These are phyloP conservation scores for Cryptoblepharus egeriae DNA, from an alignment of 2,797 vertebrate species.

Conservation along the genomic window DNA sequence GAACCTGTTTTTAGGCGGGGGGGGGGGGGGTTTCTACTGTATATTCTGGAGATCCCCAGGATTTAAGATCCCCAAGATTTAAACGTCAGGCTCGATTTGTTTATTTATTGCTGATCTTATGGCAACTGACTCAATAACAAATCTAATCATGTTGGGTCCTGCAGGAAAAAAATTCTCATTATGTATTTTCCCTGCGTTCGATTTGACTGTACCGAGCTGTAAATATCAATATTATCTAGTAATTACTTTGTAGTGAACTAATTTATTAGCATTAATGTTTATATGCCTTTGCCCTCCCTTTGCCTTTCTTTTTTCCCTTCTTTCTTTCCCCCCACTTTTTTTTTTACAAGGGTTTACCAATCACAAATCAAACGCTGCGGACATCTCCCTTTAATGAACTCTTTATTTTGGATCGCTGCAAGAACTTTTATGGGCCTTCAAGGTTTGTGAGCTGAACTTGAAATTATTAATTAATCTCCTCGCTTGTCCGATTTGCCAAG, in stretches of 20 bases:
- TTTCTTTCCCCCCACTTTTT: no score
- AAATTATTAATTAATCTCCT: constrained; percentile 76
- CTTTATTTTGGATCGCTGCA: constrained; percentile 76
- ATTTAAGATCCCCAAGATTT: constrained; percentile 81
- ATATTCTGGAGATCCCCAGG: constrained; percentile 77
- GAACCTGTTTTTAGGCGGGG: constrained; percentile 52
- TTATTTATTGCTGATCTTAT: constrained; percentile 83
- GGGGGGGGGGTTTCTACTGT: constrained; percentile 73
- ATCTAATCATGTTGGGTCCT: constrained; percentile 77
- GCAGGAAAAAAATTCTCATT: constrained; percentile 73
- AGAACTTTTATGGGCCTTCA: constrained; percentile 72
- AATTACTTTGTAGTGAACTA: constrained; percentile 81
- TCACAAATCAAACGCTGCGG: constrained; percentile 78
- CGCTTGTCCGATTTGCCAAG: constrained; percentile 70
- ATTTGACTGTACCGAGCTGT: constrained; percentile 69
- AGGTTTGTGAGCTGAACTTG: constrained; percentile 72
- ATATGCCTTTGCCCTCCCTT: constrained; percentile 61
- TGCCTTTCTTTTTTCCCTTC: neutral
- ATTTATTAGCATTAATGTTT: constrained; percentile 83
- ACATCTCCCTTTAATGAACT: constrained; percentile 79
- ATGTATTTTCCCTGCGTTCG: constrained; percentile 76
- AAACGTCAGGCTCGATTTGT: constrained; percentile 82
- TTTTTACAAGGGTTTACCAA: constrained; percentile 73
- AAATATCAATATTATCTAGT: constrained; percentile 81
- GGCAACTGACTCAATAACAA: constrained; percentile 80